Conservation (phyloP, 1,140 invertebrate species). For the Tetramorium alpestre region DNA sequence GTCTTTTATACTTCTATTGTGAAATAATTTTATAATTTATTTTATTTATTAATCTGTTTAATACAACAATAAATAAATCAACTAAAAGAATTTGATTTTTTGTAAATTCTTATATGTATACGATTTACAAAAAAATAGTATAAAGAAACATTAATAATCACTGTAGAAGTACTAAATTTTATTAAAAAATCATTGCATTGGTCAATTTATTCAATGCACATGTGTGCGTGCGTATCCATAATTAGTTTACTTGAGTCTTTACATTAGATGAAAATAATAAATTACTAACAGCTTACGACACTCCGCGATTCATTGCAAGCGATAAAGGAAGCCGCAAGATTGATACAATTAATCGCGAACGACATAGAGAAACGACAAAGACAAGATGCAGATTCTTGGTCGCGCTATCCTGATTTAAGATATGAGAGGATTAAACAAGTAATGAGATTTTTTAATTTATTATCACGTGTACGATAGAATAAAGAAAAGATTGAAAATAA, state of each 20-base stretch:
- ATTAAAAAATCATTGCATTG: background rate
- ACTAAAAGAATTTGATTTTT: background rate
- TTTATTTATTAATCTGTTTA: background rate
- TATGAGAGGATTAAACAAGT: background rate
- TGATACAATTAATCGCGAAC: constrained; percentile 23
- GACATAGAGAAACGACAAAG: background rate
- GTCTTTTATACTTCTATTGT: background rate
- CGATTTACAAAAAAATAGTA: background rate
- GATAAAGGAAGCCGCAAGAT: constrained; percentile 41
- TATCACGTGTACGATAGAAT: background rate
- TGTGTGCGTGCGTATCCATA: background rate
- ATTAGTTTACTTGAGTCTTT: background rate
- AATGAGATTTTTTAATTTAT: background rate
- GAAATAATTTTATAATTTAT: background rate
- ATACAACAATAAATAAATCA: background rate
- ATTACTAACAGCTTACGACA: constrained; percentile 9
- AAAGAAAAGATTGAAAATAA: background rate
- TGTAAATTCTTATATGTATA: too few relatives aligned
- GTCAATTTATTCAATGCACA: background rate
- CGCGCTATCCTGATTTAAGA: background rate
- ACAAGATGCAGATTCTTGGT: too few relatives aligned
- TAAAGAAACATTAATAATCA: background rate
- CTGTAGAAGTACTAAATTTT: background rate
- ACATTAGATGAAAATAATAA: background rate
- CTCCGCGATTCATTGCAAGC: constrained; percentile 36